Conservation (phyloP, 2,113 vertebrate genomes). For the Ranitomeya variabilis region DNA sequence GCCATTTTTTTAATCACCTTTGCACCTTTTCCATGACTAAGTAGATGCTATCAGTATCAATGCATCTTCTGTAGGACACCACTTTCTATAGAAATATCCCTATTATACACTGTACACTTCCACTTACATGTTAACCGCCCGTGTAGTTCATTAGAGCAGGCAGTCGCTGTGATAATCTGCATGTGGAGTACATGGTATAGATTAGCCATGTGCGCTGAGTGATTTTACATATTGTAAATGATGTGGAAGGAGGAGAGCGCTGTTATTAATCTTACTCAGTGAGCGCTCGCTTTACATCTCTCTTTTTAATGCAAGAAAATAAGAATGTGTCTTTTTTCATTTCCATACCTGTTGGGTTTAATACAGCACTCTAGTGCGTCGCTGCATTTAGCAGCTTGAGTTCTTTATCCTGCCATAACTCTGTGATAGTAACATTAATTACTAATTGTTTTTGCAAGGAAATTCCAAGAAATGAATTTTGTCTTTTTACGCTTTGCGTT, state of each 20-base stretch:
- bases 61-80: not conserved
- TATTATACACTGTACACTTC: not conserved
- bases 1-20: not conserved
- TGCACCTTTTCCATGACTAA: not conserved
- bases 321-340: not conserved
- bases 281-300: not conserved
- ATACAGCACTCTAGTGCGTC: not conserved
- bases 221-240: not conserved
- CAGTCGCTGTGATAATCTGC: conserved; percentile 17
- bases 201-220: not conserved
- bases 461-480: not conserved
- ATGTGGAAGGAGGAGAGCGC: conserved; percentile 11
- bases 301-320: not conserved
- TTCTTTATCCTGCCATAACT: not conserved
- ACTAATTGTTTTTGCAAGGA: not conserved
- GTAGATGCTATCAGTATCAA: not conserved
- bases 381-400: not conserved
- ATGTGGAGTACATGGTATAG: not conserved
- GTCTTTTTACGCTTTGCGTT: not conserved
- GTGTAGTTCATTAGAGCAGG: not conserved
- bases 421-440: not conserved
- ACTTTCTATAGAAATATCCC: not conserved
- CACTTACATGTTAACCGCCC: not conserved
- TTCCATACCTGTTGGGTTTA: not conserved
- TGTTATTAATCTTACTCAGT: not conserved